phyloP scores from a whole-genome alignment of 1,140 invertebrate genomes.

The Orchestia grillus region DNA sequence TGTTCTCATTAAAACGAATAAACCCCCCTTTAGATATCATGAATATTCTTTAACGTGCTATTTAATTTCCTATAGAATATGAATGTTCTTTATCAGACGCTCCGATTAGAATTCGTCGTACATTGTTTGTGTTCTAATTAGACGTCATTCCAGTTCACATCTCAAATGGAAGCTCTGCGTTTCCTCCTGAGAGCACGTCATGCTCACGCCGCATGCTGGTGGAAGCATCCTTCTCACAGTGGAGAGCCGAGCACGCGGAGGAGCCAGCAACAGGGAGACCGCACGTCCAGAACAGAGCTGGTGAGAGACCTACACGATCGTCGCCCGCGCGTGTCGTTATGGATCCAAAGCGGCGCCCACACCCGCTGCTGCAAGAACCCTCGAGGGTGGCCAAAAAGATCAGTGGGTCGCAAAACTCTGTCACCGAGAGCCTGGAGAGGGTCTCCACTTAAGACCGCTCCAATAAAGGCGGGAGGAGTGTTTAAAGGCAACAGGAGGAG shows the following conservation, averaged over 20 bases:
- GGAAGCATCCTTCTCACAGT: not conserved
- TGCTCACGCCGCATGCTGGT: not conserved
- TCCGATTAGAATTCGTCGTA: not conserved
- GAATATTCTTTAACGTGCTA: no score
- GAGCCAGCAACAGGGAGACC: not conserved
- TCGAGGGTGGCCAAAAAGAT: conserved; percentile 34
- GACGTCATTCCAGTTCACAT: no score
- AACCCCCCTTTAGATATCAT: no score
- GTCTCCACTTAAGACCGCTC: not conserved
- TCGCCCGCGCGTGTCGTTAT: not conserved
- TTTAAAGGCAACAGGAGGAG: not conserved
- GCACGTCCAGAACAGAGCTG: not conserved
- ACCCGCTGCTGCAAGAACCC: not conserved
- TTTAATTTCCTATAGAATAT: no score
- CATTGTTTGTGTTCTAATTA: not conserved
- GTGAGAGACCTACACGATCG: not conserved
- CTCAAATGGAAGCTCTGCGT: no score
- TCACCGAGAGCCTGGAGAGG: conserved; percentile 3
- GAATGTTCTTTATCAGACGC: no score
- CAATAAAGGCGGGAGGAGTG: not conserved
- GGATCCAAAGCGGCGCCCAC: not conserved
- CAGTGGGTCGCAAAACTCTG: conserved; percentile 47
- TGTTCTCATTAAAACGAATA: no score
- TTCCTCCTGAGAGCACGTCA: not conserved
- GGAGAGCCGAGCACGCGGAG: not conserved